A percentile compares a stretch with the other conserved stretches of the same genome.
phyloP scores from a whole-genome alignment of 2,888 invertebrate genomes.

The Hipparchia sbordonii region DNA sequence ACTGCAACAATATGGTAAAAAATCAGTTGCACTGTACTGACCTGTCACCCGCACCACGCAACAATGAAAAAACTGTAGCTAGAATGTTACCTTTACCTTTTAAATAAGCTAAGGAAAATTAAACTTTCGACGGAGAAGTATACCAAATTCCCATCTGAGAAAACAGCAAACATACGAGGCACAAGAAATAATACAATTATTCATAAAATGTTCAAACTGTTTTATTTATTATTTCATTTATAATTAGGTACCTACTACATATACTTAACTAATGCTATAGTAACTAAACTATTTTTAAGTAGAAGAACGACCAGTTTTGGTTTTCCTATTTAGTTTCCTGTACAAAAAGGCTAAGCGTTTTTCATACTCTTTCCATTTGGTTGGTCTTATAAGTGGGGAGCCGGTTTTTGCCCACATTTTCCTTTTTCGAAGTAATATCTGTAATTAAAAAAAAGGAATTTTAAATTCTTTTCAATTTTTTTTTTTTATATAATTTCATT shows the following conservation, averaged over 20 bases:
- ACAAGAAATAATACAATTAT: constrained; percentile 6
- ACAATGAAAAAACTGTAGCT: background rate
- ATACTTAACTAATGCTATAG: constrained; percentile 5
- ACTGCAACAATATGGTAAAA: no score
- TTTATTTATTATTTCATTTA: background rate
- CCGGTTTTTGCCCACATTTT: constrained; percentile 84
- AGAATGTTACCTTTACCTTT: background rate
- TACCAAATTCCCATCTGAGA: no score
- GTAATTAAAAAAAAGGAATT: constrained; percentile 41
- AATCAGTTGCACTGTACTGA: no score
- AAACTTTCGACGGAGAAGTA: no score
- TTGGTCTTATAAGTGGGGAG: constrained; percentile 86
- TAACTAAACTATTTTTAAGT: constrained; percentile 22
- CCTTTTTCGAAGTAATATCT: constrained; percentile 86
- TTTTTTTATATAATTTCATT: no score
- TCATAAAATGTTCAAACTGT: background rate
- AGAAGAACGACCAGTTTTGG: constrained; percentile 85
- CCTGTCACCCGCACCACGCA: background rate
- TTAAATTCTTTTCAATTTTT: no score
- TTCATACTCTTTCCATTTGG: constrained; percentile 89
- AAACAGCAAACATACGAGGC: no score
- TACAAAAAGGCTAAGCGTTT: constrained; percentile 90
- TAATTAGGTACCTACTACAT: no score
- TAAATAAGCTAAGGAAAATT: background rate
- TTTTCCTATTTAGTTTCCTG: constrained; percentile 90